Percentiles rank a stretch among this genome's conserved stretches.
phyloP scores from a whole-genome alignment of 2,113 vertebrate genomes.

The Parus major region DNA sequence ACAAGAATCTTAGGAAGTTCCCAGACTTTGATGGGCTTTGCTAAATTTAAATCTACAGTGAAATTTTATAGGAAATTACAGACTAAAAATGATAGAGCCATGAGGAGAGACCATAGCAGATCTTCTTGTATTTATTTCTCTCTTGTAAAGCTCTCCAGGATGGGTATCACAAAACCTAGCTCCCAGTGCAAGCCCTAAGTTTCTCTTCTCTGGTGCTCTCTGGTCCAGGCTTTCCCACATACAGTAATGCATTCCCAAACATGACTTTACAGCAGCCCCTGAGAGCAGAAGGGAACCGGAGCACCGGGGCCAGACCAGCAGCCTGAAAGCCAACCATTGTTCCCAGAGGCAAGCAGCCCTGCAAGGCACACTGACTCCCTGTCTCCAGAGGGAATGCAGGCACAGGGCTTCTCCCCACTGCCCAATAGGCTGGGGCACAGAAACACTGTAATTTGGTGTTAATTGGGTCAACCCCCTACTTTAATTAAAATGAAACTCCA shows the following conservation, averaged over 20 bases:
- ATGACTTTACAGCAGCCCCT: neutral
- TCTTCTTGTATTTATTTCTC: neutral
- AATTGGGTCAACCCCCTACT: neutral
- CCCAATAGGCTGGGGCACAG: neutral
- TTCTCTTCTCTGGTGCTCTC: neutral
- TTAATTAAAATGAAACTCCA: neutral
- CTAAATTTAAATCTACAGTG: conserved; percentile 40
- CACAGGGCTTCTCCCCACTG: neutral
- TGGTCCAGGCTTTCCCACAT: neutral
- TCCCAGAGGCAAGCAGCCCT: neutral
- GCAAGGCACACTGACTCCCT: neutral
- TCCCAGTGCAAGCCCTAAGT: neutral
- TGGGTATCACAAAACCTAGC: neutral
- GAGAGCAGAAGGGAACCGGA: neutral
- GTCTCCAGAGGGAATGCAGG: neutral
- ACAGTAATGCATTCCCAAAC: neutral
- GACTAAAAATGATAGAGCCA: neutral
- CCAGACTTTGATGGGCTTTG: neutral
- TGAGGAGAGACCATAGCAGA: neutral
- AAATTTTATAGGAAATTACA: conserved; percentile 22
- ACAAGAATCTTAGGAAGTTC: conserved; percentile 40
- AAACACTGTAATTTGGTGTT: neutral
- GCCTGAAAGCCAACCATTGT: neutral
- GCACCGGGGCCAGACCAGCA: rapidly evolving
- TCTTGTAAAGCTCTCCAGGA: neutral